Base-by-base conservation (phyloP, 2,888 invertebrate species). In the Caradrina clavipalpis region DNA sequence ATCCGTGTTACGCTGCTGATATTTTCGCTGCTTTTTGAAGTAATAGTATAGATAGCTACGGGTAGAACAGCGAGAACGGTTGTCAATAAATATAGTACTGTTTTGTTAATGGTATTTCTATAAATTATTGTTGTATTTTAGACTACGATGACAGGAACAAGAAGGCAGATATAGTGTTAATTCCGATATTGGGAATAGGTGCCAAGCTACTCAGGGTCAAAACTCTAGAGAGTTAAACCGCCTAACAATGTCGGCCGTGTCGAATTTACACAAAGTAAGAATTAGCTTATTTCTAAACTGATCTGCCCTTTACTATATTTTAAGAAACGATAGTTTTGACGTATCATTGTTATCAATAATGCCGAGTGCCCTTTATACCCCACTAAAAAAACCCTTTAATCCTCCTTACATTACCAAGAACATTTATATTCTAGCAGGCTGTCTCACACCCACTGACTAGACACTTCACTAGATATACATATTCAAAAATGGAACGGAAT, bases 11-110 rank as follows among this genome's bases (percentile, higher is more conserved):
- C 85, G 82, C 78, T 64, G 51, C 84, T 85, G 87, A 91, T 91
- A 90, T 91, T 92, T 93, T 91, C 87, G 82, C 86, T 75, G 63
- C 72, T 77, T 80, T 83, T 87, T 87, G 85, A 89, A 53, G 26
- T 31, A 35, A 19, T 64, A 35, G 49, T 61, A 69, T 35, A n/a
- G 45, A 65, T 53, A 60, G 51, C 21, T n/a, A 26, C 31, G 6
- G 21, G 51, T 68, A 47, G 47, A 53, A 63, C 21, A 45, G 50
- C 13, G 6, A 31, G 21, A 63, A 55, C 19, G 8, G 26, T 39
- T 49, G 19, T 45, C 31, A 42, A 69, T 72, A 22, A 26, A 8
- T 35, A 49, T 58, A 2, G n/a, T 11, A 21, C 19, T 68, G 39
- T 42, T 11, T 21, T 39, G 19, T n/a, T n/a, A n/a, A 3, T 31